Percentiles rank a stretch among this genome's conserved stretches.
These are phyloP conservation scores for Agrotis segetum DNA, from an alignment of 2,888 invertebrate species.

Conservation along the genomic window DNA sequence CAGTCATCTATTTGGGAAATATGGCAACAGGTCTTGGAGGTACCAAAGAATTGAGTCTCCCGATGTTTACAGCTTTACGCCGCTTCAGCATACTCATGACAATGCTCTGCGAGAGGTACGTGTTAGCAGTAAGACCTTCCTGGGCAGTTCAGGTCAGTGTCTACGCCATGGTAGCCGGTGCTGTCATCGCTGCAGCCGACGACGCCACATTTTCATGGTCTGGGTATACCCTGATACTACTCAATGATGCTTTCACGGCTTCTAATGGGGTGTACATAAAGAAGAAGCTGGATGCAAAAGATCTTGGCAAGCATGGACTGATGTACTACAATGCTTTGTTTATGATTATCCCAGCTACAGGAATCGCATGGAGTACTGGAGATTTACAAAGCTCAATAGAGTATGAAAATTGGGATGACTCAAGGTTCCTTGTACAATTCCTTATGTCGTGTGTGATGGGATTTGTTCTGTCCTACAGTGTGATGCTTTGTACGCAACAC, in stretches of 20 bases:
- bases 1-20: constrained; percentile 98
- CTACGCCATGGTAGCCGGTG: constrained; percentile 98
- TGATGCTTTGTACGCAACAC: constrained; percentile 98
- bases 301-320: constrained; percentile 97
- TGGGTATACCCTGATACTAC: constrained; percentile 97
- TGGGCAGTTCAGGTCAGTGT: constrained; percentile 97
- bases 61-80: constrained; percentile 99
- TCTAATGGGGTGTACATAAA: constrained; percentile 99
- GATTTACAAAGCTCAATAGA: constrained; percentile 93
- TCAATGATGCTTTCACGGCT: constrained; percentile 98
- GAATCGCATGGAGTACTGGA: constrained; percentile 94
- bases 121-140: constrained; percentile 94
- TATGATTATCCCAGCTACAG: constrained; percentile 94
- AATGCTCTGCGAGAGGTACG: constrained; percentile 97
- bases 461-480: constrained; percentile 98
- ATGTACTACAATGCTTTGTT: constrained; percentile 98
- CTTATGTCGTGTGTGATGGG: constrained; percentile 98
- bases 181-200: constrained; percentile 97
- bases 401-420: constrained; percentile 94
- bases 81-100: constrained; percentile 99
- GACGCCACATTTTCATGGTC: constrained; percentile 98
- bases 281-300: constrained; percentile 98
- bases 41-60: constrained; percentile 97
- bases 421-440: constrained; percentile 95
- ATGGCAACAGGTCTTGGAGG: constrained; percentile 99